Conservation (phyloP, 1,140 invertebrate genomes). For the Penaeus indicus region DNA sequence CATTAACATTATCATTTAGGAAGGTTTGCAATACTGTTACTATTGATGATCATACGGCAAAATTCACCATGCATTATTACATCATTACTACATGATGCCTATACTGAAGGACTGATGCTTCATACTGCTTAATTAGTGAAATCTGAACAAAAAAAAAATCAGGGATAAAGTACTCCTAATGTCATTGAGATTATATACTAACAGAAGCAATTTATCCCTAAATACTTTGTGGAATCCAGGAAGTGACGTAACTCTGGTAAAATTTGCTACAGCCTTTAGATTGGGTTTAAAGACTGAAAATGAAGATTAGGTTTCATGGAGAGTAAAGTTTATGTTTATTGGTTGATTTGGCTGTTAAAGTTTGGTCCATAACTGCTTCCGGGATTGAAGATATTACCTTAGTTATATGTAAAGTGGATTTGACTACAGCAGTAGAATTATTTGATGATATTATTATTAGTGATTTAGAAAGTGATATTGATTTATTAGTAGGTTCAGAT, state of each 20-base stretch:
- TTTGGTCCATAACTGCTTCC: neutral
- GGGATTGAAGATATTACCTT: conserved; percentile 3
- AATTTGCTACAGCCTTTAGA: neutral
- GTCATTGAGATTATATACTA: neutral
- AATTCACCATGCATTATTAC: no score
- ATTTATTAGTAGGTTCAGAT: conserved; percentile 21
- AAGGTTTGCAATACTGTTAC: no score
- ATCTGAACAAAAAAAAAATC: no score
- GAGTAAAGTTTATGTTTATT: neutral
- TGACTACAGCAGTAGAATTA: neutral
- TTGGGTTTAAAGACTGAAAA: neutral
- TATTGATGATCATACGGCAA: no score
- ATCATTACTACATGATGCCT: no score
- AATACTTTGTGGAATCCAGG: conserved; percentile 10
- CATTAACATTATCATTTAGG: no score
- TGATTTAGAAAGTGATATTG: neutral
- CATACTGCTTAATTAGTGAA: no score
- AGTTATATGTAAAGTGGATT: neutral
- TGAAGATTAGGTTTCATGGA: neutral
- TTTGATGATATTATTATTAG: neutral
- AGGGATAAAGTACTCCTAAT: no score
- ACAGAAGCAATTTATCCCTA: neutral
- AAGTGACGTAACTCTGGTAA: conserved; percentile 1
- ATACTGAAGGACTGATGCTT: no score
- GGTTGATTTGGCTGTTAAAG: neutral